phyloP scores from a whole-genome alignment of 2,113 vertebrate genomes.

The Alectura lathami region DNA sequence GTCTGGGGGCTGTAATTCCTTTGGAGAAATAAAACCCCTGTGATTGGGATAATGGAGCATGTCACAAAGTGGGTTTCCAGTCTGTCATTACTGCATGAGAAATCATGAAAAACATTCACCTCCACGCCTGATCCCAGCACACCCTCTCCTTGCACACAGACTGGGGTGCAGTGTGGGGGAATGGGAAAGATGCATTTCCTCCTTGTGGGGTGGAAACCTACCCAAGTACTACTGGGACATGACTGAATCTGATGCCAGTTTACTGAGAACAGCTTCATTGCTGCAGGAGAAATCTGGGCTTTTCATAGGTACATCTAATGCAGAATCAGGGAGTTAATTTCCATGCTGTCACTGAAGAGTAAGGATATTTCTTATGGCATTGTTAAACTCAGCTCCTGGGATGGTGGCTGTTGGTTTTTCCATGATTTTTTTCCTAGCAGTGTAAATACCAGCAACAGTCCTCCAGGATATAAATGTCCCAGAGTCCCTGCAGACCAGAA shows the following conservation, averaged over 20 bases:
- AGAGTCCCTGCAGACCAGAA: not conserved
- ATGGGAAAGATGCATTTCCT: fast-evolving
- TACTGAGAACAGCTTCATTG: not conserved
- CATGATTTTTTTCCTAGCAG: not conserved
- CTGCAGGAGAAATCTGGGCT: not conserved
- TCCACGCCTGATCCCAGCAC: not conserved
- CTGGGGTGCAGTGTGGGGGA: not conserved
- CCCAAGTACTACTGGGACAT: not conserved
- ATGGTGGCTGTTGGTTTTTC: not conserved
- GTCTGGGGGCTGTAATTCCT: not conserved
- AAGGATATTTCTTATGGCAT: not conserved
- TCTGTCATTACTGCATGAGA: not conserved
- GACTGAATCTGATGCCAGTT: not conserved
- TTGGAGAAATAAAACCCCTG: fast-evolving
- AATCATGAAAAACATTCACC: not conserved
- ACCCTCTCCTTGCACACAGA: not conserved
- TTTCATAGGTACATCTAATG: not conserved
- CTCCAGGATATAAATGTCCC: not conserved
- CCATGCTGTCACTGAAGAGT: not conserved
- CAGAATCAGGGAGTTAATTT: not conserved
- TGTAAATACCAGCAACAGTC: not conserved
- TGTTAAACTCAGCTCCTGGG: not conserved
- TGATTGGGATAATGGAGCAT: not conserved
- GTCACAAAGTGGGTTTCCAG: not conserved
- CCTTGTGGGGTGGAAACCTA: not conserved